Evolutionary conservation across 64 coral and sea anemone genomes (phyloP).

Genomic region (Actinia equina): DNA sequence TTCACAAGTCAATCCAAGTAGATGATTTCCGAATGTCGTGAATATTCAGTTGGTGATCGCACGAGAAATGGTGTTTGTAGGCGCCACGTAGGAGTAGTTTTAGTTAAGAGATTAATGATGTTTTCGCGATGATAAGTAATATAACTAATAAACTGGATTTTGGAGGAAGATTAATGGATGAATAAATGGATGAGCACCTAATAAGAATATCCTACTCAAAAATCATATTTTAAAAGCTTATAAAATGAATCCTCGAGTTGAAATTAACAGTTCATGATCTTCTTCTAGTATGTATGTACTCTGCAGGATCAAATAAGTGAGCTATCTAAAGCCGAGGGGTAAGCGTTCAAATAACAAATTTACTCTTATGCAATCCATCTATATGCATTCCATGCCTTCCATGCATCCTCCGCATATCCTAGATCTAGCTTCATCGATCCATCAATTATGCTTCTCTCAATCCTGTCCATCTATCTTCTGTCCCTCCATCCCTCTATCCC

Average conservation of each 20-base stretch:
- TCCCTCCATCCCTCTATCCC: no score
- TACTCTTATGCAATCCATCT: no score
- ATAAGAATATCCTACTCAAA: no score
- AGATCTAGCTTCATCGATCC: no score
- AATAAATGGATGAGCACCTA: background rate
- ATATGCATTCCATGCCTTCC: no score
- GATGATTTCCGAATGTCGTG: background rate
- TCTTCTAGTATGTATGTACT: constrained; percentile 35
- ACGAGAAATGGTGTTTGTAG: no score
- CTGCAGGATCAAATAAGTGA: constrained; percentile 35
- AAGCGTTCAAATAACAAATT: background rate
- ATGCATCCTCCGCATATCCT: no score
- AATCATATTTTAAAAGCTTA: no score
- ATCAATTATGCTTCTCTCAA: no score
- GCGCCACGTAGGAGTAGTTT: background rate
- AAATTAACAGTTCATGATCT: no score
- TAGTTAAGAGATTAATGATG: background rate
- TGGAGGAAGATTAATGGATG: background rate
- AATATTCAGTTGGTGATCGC: constrained; percentile 15
- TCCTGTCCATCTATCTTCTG: no score
- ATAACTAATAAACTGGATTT: background rate
- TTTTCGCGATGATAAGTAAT: background rate
- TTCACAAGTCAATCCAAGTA: background rate
- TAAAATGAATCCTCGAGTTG: no score
- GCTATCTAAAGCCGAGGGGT: constrained; percentile 32